phyloP scores from a whole-genome alignment of 2,797 vertebrate species.

The Eutrigla gurnardus region DNA sequence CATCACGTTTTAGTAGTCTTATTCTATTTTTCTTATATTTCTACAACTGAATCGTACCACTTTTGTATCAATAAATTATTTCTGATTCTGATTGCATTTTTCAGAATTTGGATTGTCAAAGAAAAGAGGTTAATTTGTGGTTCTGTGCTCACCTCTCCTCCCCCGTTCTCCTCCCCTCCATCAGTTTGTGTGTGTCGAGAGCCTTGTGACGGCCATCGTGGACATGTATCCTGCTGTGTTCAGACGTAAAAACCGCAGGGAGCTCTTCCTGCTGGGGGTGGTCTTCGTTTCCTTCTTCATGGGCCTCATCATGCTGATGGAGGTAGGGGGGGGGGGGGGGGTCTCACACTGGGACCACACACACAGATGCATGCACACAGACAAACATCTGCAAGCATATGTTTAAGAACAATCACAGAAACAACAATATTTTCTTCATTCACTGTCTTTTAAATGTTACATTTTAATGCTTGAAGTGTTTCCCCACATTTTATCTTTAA shows the following conservation, averaged over 20 bases:
- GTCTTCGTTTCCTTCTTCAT: constrained; percentile 88
- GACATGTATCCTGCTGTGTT: constrained; percentile 93
- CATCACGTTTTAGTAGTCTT: not conserved
- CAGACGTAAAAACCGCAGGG: constrained; percentile 90
- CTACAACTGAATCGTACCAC: not conserved
- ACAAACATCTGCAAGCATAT: not conserved
- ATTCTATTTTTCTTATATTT: not conserved
- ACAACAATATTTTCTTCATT: not conserved
- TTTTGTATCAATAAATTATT: not conserved
- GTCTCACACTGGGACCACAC: constrained; percentile 34
- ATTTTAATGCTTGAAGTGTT: no score
- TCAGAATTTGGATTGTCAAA: not conserved
- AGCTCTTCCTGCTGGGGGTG: constrained; percentile 88
- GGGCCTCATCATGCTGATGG: constrained; percentile 93
- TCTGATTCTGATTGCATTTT: not conserved
- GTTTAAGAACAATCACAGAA: no score
- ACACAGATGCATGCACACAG: constrained; percentile 2
- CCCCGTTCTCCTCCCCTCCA: not conserved
- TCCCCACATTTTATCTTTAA: not conserved
- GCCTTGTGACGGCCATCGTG: constrained; percentile 90
- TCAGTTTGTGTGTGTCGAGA: constrained; percentile 94
- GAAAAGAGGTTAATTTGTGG: not conserved
- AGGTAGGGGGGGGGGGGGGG: constrained; percentile 82
- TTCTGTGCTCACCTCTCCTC: not conserved
- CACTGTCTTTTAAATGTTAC: no score